phyloP scores from a whole-genome alignment of 2,888 invertebrate species.

The Anarsia innoxiella region DNA sequence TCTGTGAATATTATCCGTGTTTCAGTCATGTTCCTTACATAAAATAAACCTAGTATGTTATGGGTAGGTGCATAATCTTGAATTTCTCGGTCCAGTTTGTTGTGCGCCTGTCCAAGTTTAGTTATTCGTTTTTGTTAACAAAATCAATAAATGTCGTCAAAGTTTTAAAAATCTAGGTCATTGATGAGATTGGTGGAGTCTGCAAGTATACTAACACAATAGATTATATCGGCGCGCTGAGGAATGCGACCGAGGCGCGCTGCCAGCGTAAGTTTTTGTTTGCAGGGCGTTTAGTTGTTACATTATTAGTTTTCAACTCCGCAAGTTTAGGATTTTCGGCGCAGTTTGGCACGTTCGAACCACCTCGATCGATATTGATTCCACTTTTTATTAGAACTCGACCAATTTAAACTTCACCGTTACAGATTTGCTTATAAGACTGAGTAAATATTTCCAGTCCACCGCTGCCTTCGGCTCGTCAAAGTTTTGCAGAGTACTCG shows the following conservation, averaged over 20 bases:
- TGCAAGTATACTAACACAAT: no score
- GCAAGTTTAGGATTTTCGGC: slow-evolving; percentile 53
- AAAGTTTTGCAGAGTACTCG: not conserved
- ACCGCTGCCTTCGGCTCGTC: not conserved
- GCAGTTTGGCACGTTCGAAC: slow-evolving; percentile 39
- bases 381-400: slow-evolving; percentile 33
- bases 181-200: no score
- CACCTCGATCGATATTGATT: slow-evolving; percentile 39
- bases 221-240: no score
- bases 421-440: slow-evolving; percentile 19
- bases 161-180: no score
- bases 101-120: no score
- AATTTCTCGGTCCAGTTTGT: no score
- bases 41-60: no score
- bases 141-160: no score
- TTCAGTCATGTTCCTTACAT: no score
- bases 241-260: slow-evolving; percentile 1
- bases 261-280: slow-evolving; percentile 42
- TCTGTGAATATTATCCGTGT: no score
- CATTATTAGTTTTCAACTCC: slow-evolving; percentile 64
- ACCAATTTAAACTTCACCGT: slow-evolving; percentile 38
- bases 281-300: slow-evolving; percentile 43
- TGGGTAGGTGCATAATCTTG: no score
- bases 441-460: not conserved
- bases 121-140: no score